Evolutionary conservation across 2,888 invertebrate genomes (phyloP).

Genomic region (Polyommatus iphigenia): DNA sequence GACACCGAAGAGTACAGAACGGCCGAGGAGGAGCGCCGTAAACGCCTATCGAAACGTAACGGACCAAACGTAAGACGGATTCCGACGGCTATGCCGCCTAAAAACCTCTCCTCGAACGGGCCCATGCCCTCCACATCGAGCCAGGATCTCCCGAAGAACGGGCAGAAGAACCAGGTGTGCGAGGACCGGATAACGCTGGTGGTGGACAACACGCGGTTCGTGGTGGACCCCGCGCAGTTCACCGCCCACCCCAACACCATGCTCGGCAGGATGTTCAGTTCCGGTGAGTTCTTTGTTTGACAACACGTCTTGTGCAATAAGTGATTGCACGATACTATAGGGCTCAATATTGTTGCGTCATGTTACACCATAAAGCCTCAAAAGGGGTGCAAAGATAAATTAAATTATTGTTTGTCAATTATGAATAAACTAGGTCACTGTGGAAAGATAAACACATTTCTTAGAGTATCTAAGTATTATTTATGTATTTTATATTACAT

Average conservation of each 20-base stretch:
- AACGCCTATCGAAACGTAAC: conserved; percentile 69
- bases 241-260: conserved; percentile 98
- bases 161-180: conserved; percentile 63
- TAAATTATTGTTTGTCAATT: background rate
- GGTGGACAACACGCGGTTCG: conserved; percentile 95
- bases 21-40: conserved; percentile 84
- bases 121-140: conserved; percentile 65
- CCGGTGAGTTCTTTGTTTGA: conserved; percentile 74
- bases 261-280: conserved; percentile 99
- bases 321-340: background rate
- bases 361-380: background rate
- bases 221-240: conserved; percentile 95
- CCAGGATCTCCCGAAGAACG: conserved; percentile 60
- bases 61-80: conserved; percentile 57
- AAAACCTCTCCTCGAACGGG: conserved; percentile 59
- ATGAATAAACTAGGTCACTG: background rate
- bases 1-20: conserved; percentile 91
- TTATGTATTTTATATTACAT: too few species aligned
- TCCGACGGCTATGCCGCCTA: conserved; percentile 60
- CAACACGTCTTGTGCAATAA: background rate
- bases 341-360: background rate
- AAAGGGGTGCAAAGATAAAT: background rate
- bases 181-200: conserved; percentile 94
- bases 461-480: background rate
- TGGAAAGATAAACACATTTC: background rate